phyloP scores from a whole-genome alignment of 2,797 vertebrate genomes.

The Tenualosa ilisha region DNA sequence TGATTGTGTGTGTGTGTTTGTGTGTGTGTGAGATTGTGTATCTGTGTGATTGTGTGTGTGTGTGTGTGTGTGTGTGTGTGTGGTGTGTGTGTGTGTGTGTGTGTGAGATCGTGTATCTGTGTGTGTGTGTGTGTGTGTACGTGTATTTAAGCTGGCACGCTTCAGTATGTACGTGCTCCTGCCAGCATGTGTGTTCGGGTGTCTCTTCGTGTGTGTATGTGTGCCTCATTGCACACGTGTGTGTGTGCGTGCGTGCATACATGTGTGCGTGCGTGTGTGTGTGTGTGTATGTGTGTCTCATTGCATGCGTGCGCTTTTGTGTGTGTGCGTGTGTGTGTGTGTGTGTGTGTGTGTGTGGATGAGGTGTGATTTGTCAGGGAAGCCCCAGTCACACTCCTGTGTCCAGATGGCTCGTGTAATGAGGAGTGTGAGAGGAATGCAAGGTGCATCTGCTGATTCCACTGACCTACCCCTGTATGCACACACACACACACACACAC shows the following conservation, averaged over 20 bases:
- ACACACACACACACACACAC: neutral
- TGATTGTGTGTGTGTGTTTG: neutral
- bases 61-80: neutral
- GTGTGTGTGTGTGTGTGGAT: conserved; percentile 22
- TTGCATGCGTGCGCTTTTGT: neutral
- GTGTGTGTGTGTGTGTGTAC: neutral
- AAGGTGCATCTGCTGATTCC: conserved; percentile 43
- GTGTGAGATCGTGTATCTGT: neutral
- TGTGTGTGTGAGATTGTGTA: neutral
- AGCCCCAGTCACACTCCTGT: conserved; percentile 38
- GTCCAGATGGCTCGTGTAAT: conserved; percentile 48
- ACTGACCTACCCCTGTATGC: neutral
- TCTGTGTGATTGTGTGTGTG: too few species aligned
- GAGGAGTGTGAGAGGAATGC: conserved; percentile 40
- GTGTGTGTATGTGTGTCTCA: neutral
- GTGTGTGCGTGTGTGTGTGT: conserved; percentile 20
- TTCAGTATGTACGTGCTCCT: neutral
- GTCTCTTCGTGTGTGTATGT: neutral
- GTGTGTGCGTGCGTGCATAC: neutral
- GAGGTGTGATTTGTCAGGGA: conserved; percentile 42
- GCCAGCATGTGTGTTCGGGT: neutral
- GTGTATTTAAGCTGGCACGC: neutral
- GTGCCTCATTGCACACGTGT: neutral
- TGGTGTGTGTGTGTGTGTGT: neutral
- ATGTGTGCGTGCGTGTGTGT: conserved; percentile 5